These are phyloP conservation scores for Cylindroiulus punctatus DNA, from an alignment of 2,888 invertebrate species.

Conservation along the genomic window DNA sequence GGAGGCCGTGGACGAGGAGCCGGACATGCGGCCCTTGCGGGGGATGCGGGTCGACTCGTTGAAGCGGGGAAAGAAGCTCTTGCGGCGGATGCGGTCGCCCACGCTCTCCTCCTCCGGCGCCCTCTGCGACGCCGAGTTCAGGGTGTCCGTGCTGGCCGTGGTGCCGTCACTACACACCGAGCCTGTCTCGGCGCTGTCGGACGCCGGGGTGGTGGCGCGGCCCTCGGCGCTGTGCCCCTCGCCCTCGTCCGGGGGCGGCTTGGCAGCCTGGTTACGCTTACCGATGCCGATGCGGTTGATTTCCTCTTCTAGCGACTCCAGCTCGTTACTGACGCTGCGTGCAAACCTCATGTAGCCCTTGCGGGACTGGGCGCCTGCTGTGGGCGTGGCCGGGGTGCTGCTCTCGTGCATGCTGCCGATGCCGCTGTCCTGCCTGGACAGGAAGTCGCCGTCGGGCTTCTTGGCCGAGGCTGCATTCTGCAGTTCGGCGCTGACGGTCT, in stretches of 20 bases:
- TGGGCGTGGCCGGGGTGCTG: constrained; percentile 51
- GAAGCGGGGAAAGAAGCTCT: constrained; percentile 89
- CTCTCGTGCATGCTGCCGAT: constrained; percentile 53
- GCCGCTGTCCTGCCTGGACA: constrained; percentile 54
- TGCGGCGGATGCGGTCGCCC: constrained; percentile 84
- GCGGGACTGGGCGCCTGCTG: neutral
- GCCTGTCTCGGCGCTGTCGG: constrained; percentile 73
- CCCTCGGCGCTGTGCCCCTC: neutral
- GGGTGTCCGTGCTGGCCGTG: constrained; percentile 20
- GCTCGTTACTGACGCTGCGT: constrained; percentile 48
- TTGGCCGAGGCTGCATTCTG: neutral
- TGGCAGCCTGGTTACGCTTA: neutral
- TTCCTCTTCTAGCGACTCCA: constrained; percentile 51
- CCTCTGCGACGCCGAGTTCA: constrained; percentile 59
- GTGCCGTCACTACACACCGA: constrained; percentile 64
- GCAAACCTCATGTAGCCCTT: constrained; percentile 43
- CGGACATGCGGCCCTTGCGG: constrained; percentile 44
- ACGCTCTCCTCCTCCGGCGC: constrained; percentile 74
- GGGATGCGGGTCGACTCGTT: constrained; percentile 71
- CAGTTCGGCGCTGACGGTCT: neutral
- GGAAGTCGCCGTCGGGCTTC: constrained; percentile 3
- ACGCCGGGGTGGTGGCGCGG: constrained; percentile 57
- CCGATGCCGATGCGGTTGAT: constrained; percentile 44
- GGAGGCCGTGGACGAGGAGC: neutral
- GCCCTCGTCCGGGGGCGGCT: neutral